Conservation (phyloP, 2,888 invertebrate species). For the Caenorhabditis angaria region DNA sequence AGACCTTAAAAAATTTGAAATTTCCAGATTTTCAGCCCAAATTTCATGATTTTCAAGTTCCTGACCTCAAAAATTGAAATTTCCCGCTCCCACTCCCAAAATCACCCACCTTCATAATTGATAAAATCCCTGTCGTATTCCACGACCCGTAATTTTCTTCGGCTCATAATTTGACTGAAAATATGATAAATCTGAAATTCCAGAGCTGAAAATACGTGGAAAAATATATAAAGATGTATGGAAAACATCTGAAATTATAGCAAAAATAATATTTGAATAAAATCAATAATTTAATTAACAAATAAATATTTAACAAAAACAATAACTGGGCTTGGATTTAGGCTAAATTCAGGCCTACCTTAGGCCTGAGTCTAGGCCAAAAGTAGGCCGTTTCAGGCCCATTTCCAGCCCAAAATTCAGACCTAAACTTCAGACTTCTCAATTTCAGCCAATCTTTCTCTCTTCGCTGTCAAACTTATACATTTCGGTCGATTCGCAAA, state of each 20-base stretch:
- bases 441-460: slow-evolving; percentile 36
- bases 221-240: no score
- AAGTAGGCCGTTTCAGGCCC: no score
- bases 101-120: slow-evolving; percentile 47
- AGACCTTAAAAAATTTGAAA: no score
- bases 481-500: slow-evolving; percentile 56
- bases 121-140: slow-evolving; percentile 46
- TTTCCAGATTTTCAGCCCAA: no score
- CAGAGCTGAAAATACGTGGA: no score
- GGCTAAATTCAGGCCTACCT: no score
- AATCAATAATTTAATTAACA: slow-evolving; percentile 9
- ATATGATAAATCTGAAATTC: background rate
- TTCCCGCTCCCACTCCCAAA: no score
- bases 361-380: no score
- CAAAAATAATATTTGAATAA: background rate
- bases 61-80: no score
- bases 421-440: background rate
- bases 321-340: no score
- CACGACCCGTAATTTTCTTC: slow-evolving; percentile 48
- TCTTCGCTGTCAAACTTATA: slow-evolving; percentile 57
- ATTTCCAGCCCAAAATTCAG: no score
- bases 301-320: background rate
- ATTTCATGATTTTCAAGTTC: no score
- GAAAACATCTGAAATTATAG: slow-evolving; percentile 5
- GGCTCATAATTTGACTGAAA: slow-evolving; percentile 34